Base-by-base conservation (phyloP, 1,140 invertebrate genomes). In the Vollenhovia emeryi region DNA sequence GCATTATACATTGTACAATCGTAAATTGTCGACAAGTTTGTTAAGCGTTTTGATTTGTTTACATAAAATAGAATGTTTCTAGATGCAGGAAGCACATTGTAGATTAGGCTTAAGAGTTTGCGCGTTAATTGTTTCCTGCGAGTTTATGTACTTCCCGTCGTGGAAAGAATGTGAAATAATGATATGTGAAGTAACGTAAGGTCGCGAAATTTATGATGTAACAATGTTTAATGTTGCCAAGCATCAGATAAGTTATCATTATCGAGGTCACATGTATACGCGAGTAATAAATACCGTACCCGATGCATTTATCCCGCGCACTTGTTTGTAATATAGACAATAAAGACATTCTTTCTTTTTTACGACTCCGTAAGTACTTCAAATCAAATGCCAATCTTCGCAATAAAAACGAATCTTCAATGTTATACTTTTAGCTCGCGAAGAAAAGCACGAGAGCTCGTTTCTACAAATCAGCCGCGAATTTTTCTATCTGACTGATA, bases 401-500 rank as follows among this genome's bases (percentile, higher is more conserved):
- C 7, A 9, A 55, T n/a, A 24, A 55, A 3, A 64, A 78, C 30
- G 43, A 33, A 30, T 64, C 15, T 33, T 33, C 7, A 21, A 74
- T 4, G 24, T 59, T 0, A 43, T 40, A 30, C 9, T 13, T 40
- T 36, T 18, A 15, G n/a, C 2, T 24, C n/a, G 11, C 5, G 5
- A 1, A 60, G 18, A n/a, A 11, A 4, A 66, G 21, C 0, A n/a
- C n/a, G n/a, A 66, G 21, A 0, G 9, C 7, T 62, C 5, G 13
- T 79, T 30, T 15, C 87, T 88, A 95, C 21, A 96, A 90, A 85
- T 95, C 93, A 30, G 92, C 75, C 11, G 96, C 96, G 84, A 96
- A 93, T 79, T 92, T 91, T 89, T 96, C 95, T 48, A 97, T 96
- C 91, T 96, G 95, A 52, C 95, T 91, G 52, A 97, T 92, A 27